phyloP scores from a whole-genome alignment of 2,797 vertebrate genomes.

The Echeneis naucrates region DNA sequence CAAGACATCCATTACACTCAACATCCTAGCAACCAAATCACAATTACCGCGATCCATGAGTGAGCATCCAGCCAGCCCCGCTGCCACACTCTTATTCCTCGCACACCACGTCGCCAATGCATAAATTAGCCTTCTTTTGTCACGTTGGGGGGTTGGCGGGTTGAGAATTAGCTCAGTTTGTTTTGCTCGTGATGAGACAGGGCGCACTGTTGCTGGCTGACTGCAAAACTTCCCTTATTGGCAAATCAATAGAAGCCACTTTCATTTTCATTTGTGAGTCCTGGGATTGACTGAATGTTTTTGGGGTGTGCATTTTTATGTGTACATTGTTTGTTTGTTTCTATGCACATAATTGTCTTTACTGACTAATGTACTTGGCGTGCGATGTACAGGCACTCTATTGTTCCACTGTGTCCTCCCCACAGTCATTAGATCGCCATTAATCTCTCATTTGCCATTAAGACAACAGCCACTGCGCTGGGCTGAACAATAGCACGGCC shows the following conservation, averaged over 20 bases:
- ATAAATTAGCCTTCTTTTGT: conserved; percentile 80
- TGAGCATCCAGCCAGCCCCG: conserved; percentile 62
- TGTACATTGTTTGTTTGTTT: conserved; percentile 10
- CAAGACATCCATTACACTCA: conserved; percentile 81
- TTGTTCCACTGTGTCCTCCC: conserved; percentile 74
- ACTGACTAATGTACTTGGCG: conserved; percentile 72
- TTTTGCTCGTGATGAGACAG: conserved; percentile 55
- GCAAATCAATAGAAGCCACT: conserved; percentile 54
- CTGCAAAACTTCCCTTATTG: conserved; percentile 57
- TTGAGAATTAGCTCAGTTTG: conserved; percentile 68
- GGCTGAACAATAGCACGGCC: conserved; percentile 61
- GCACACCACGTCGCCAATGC: conserved; percentile 58
- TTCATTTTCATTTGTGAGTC: conserved; percentile 29
- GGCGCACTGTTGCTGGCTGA: conserved; percentile 30
- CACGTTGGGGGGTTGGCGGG: conserved; percentile 59
- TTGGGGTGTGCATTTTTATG: conserved; percentile 20
- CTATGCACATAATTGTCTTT: conserved; percentile 52
- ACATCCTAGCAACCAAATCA: conserved; percentile 74
- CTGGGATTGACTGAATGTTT: conserved; percentile 22
- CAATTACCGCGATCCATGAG: conserved; percentile 75
- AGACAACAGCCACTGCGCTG: conserved; percentile 73
- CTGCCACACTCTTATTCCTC: conserved; percentile 55
- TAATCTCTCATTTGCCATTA: conserved; percentile 81
- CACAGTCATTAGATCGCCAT: conserved; percentile 77
- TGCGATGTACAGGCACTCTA: conserved; percentile 57